phyloP scores from a whole-genome alignment of 2,888 invertebrate genomes.

The Oxycera nigricornis region DNA sequence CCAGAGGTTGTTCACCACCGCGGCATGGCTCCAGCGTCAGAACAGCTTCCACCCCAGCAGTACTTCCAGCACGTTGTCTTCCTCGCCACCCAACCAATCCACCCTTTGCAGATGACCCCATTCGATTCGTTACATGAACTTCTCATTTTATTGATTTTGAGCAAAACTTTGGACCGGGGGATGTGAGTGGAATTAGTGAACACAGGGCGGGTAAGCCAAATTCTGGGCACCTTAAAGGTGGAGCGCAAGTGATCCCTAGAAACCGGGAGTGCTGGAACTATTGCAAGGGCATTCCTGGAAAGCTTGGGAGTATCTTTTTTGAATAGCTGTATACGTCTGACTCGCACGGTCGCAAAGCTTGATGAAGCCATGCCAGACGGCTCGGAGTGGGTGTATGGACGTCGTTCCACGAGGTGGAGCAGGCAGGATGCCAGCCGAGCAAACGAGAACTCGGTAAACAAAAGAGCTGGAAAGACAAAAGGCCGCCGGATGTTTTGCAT shows the following conservation, averaged over 20 bases:
- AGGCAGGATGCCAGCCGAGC: neutral
- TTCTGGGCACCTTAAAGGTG: neutral
- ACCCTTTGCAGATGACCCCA: conserved; percentile 4
- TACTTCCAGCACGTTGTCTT: neutral
- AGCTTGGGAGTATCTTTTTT: neutral
- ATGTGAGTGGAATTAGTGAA: conserved; percentile 37
- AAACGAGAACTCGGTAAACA: conserved; percentile 9
- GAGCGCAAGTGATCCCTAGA: neutral
- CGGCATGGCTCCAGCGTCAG: conserved; percentile 1
- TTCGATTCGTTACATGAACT: conserved; percentile 46
- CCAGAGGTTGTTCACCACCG: conserved; percentile 41
- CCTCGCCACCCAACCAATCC: neutral
- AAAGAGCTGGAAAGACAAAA: conserved; percentile 29
- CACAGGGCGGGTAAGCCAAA: neutral
- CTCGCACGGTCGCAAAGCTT: neutral
- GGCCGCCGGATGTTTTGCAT: conserved; percentile 28
- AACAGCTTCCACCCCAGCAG: neutral
- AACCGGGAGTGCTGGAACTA: neutral
- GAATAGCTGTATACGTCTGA: neutral
- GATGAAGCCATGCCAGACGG: neutral
- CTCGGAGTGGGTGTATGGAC: neutral
- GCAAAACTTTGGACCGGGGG: conserved; percentile 22
- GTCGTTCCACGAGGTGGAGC: neutral
- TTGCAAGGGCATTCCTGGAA: conserved; percentile 19
- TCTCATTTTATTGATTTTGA: conserved; percentile 47